These are phyloP conservation scores for Pleuronectes platessa DNA, from an alignment of 2,113 vertebrate species.

Conservation along the genomic window DNA sequence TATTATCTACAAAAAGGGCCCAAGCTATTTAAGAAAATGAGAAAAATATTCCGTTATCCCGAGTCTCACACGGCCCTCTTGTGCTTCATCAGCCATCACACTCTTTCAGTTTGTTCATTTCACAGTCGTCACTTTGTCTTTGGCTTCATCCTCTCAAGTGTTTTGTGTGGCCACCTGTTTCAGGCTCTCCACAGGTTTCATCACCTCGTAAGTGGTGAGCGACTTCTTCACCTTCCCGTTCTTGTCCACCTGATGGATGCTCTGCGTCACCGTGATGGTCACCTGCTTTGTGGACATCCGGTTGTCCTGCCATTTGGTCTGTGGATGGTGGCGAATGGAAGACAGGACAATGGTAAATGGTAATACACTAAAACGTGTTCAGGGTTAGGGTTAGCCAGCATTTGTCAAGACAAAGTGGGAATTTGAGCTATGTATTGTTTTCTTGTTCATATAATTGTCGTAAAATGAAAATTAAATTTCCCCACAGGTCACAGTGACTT, in stretches of 20 bases:
- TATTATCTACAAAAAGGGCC: neutral
- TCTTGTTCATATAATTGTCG: neutral
- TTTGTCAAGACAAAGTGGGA: neutral
- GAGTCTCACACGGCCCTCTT: neutral
- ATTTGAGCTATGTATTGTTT: neutral
- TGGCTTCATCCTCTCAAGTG: slow-evolving; percentile 42
- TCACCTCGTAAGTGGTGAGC: slow-evolving; percentile 81
- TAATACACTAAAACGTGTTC: neutral
- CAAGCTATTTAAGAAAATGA: neutral
- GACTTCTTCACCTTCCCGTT: slow-evolving; percentile 82
- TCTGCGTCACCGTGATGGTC: slow-evolving; percentile 85
- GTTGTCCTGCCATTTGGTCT: slow-evolving; percentile 86
- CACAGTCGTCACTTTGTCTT: slow-evolving; percentile 16
- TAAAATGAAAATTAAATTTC: neutral
- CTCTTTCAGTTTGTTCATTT: neutral
- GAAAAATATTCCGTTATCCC: neutral
- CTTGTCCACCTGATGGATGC: slow-evolving; percentile 84
- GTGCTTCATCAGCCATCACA: neutral
- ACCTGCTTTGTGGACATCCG: slow-evolving; percentile 86
- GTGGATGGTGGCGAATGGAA: slow-evolving; percentile 4
- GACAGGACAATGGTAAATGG: neutral
- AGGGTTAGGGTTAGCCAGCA: neutral
- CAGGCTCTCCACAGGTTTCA: slow-evolving; percentile 75
- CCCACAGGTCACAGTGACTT: neutral
- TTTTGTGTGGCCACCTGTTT: slow-evolving; percentile 62